These are phyloP conservation scores for Lycaon pictus DNA, from an alignment of 2,113 vertebrate species.

Conservation along the genomic window DNA sequence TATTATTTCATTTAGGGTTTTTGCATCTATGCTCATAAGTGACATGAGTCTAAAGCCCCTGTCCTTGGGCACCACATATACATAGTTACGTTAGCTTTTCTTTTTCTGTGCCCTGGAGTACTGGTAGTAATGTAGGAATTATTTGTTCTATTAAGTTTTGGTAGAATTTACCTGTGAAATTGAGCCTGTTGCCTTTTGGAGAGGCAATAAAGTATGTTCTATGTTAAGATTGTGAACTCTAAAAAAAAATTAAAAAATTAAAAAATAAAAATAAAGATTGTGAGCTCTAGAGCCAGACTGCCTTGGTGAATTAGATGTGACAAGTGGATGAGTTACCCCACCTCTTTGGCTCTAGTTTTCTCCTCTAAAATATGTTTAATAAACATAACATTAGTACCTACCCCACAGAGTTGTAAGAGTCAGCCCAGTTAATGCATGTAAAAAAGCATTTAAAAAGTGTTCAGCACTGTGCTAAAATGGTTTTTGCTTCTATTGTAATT, in stretches of 20 bases:
- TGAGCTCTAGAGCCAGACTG: background rate
- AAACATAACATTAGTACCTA: background rate
- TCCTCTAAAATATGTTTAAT: background rate
- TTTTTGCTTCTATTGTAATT: background rate
- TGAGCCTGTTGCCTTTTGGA: background rate
- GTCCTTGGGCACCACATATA: background rate
- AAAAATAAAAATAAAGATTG: no score
- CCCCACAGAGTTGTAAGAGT: background rate
- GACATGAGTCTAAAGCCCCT: background rate
- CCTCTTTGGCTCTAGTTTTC: background rate
- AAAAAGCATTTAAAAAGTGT: background rate
- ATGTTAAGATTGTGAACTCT: background rate
- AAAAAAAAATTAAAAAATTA: no score
- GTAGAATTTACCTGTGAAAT: background rate
- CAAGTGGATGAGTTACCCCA: background rate
- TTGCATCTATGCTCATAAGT: background rate
- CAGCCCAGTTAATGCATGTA: background rate
- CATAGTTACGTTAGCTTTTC: background rate
- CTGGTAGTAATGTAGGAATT: background rate
- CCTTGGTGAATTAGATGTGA: background rate
- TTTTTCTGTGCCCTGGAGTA: background rate
- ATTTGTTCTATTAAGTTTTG: background rate
- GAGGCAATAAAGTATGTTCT: background rate
- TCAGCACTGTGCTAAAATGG: background rate
- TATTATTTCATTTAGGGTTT: background rate